A percentile compares a stretch with the other conserved stretches of the same genome.
Conservation (phyloP, 2,797 vertebrate genomes). For the Rhodeus uyekii region DNA sequence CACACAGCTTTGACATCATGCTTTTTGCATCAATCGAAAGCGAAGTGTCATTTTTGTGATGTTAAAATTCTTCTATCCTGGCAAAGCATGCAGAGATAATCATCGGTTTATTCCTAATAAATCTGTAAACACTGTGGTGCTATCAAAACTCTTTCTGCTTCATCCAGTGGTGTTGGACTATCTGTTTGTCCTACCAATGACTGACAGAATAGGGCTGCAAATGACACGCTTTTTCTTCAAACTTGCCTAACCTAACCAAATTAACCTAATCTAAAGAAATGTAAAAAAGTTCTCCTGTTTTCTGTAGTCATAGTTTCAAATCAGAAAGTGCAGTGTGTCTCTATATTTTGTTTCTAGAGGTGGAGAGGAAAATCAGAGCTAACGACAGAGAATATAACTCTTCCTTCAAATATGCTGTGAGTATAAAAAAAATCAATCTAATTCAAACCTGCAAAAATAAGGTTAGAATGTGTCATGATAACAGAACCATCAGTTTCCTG, state of each 20-base stretch:
- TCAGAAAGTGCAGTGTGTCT: not conserved
- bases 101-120: not conserved
- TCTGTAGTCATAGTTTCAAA: not conserved
- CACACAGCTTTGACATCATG: not conserved
- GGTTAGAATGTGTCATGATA: not conserved
- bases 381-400: conserved; percentile 88
- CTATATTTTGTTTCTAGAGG: conserved; percentile 71
- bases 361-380: conserved; percentile 84
- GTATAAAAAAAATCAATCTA: conserved; percentile 59
- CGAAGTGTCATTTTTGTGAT: not conserved
- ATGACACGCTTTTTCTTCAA: not conserved
- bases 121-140: not conserved
- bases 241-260: not conserved
- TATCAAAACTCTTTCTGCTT: not conserved
- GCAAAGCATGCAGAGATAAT: not conserved
- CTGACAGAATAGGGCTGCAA: not conserved
- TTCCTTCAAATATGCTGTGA: conserved; percentile 89
- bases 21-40: not conserved
- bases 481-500: not conserved
- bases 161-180: not conserved
- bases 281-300: not conserved
- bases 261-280: not conserved
- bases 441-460: not conserved
- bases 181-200: not conserved
- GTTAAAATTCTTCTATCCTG: not conserved